Evolutionary conservation across 2,888 invertebrate genomes (phyloP).

Genomic region (Selenia dentaria): DNA sequence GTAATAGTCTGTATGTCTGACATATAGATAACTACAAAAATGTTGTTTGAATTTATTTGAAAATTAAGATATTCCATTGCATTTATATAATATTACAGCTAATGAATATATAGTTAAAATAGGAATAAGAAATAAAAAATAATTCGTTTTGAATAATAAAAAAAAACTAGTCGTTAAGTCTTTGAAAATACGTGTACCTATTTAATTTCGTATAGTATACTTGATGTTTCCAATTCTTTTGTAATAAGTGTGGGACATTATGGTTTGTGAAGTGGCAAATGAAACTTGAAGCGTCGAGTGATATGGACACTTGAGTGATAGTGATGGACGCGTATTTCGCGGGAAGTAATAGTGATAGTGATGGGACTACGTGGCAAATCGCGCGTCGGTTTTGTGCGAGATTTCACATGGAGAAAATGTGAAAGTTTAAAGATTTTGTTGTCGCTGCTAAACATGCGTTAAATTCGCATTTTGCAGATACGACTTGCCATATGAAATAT

Average conservation of each 20-base stretch:
- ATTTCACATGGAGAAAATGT: too few species aligned
- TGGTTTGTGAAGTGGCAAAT: background rate
- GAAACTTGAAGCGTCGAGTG: constrained; percentile 4
- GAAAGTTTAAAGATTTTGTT: too few species aligned
- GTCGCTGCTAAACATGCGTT: background rate
- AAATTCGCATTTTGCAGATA: background rate
- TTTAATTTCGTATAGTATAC: background rate
- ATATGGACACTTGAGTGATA: constrained; percentile 8
- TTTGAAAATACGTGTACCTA: constrained; percentile 7
- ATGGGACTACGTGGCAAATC: too few species aligned
- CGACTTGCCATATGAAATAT: background rate
- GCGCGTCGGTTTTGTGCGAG: background rate
- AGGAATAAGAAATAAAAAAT: background rate
- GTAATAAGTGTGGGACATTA: background rate
- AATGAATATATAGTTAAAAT: background rate
- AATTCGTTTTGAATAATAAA: too few species aligned
- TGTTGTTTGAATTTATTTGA: background rate
- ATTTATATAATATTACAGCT: background rate
- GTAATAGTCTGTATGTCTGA: too few species aligned
- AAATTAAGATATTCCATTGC: background rate
- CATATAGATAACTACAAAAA: too few species aligned
- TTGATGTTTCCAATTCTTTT: constrained; percentile 1
- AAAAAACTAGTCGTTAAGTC: background rate
- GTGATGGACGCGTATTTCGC: constrained; percentile 4
- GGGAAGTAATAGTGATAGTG: constrained; percentile 4